Evolutionary conservation across 2,797 vertebrate species (phyloP), one percentile per base, ranked within the genome.

Genomic region (Coranthus polyacanthus): DNA sequence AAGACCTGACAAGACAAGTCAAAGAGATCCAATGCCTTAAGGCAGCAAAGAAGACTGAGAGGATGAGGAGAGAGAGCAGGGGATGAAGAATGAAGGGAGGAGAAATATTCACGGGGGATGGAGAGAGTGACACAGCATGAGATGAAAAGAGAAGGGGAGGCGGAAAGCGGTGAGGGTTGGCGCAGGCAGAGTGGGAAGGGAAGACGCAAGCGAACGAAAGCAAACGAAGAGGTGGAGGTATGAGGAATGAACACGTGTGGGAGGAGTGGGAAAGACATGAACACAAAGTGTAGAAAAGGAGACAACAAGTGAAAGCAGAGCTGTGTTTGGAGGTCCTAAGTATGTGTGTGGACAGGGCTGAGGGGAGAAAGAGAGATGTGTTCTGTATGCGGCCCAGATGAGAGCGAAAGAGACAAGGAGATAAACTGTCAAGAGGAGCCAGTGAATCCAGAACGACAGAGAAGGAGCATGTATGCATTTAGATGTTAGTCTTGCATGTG

Each of bases 1-100:
- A 70, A 87, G 81, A 75, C 86, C 82, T 85, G 87, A 85, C 87
- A 90, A 84, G 88, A 84, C 78, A 82, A 86, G 87, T 89, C 83
- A 82, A 86, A 89, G 79, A 78, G 79, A 89, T 87, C 68, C 75
- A 76, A 52, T 34, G 59, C 83, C 85, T 77, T 34, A 39, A 88
- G 87, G 82, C 85, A 52, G 77, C 18, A 29, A 61, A 68, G 78
- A 64, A 63, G 59, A 26, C 24, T 26, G 24, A 72, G 70, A 76
- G 62, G 81, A 80, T 34, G 81, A 81, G 36, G 77, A 65, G 64
- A 60, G 61, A 51, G 78, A 80, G 59, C 45, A 65, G 24, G 67
- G 67, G 78, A 74, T 65, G 68, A 72, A 75, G 58, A 44, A 73
- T 55, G 79, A 72, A 49, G 70, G 72, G 63, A 72, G 55, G 43